Base-by-base conservation (phyloP, 1,140 invertebrate species). In the Phymastichus coffea region DNA sequence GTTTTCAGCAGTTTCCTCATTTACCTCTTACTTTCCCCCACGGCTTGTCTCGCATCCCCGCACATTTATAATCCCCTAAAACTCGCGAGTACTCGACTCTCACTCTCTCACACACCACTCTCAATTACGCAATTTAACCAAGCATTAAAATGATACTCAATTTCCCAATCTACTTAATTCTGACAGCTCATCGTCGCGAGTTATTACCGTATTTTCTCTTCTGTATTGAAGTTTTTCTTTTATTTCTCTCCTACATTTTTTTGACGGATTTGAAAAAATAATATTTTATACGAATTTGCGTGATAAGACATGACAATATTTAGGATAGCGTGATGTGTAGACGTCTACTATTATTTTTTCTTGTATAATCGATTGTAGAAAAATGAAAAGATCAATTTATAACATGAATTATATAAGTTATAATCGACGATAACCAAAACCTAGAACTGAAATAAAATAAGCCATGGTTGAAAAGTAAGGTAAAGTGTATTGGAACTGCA, bases 101-200 rank as follows among this genome's bases (percentile, higher is more conserved):
- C 44, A n/a, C n/a, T n/a, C n/a, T 53, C 12, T 20, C 25, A 19
- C 51, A 60, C 40, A 46, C 51, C 54, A 66, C 65, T 72, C 64
- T 70, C 72, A 72, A 73, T 73, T 72, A 73, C 66, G 62, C 63
- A 72, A 73, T 74, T 72, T 69, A 73, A 70, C 69, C 64, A 68
- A 64, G 69, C 66, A 73, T 72, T 72, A 73, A 72, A 73, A 70
- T 70, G 65, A 71, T 73, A 66, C 66, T 67, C 63, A 72, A 72
- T 72, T 70, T 64, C 67, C 60, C 64, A 63, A 72, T 73, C 67
- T 73, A 70, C 68, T 72, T 69, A 70, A 73, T 65, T 70, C 47
- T 47, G 56, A 65, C 62, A 57, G 49, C 57, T 66, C 56, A 61
- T 52, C 53, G 54, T 53, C 14, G 17, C 28, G 25, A n/a, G n/a